Evolutionary conservation across 2,888 invertebrate species (phyloP).

Genomic region (Polydesmus complanatus): DNA sequence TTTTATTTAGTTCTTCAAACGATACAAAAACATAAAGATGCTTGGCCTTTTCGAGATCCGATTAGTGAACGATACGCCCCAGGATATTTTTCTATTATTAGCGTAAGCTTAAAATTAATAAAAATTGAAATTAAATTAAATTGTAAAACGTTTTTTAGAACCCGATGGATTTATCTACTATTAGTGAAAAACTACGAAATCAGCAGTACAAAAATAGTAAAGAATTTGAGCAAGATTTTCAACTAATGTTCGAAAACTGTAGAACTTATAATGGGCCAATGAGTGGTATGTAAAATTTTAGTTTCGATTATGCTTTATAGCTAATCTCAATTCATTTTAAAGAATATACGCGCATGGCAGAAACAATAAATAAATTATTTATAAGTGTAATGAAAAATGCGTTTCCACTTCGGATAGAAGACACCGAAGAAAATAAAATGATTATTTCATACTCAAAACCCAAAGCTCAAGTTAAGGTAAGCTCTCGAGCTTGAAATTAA

Average conservation of each 20-base stretch:
- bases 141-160: constrained; percentile 15
- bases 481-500: no score
- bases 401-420: background rate
- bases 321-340: background rate
- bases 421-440: no score
- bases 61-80: background rate
- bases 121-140: background rate
- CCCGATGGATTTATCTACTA: constrained; percentile 76
- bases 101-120: background rate
- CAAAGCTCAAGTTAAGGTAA: no score
- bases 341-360: constrained; percentile 1
- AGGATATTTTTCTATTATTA: background rate
- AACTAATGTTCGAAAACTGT: constrained; percentile 83
- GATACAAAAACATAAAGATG: constrained; percentile 3
- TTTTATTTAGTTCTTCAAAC: background rate
- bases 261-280: constrained; percentile 81
- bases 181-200: constrained; percentile 72
- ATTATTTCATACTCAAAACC: no score
- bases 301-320: background rate
- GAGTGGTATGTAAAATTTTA: constrained; percentile 49
- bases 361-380: background rate
- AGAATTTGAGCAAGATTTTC: constrained; percentile 76
- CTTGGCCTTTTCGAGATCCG: constrained; percentile 2
- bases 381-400: background rate
- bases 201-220: constrained; percentile 63